Evolutionary conservation across 2,888 invertebrate species (phyloP).

Genomic region (Tortrix viridana): DNA sequence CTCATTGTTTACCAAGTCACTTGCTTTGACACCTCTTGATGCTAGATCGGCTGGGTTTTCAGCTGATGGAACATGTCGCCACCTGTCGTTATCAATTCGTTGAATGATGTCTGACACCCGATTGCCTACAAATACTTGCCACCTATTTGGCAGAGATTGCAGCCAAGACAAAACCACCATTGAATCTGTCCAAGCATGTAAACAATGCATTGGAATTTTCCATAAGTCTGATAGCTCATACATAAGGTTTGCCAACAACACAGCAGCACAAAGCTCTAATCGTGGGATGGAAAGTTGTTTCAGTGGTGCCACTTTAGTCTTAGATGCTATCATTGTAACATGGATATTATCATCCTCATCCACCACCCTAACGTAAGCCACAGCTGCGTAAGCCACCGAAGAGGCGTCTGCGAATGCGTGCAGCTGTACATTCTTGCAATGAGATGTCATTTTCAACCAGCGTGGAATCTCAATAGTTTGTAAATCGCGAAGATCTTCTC

Average conservation of each 20-base stretch:
- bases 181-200: conserved; percentile 37
- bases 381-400: background rate
- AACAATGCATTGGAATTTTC: conserved; percentile 21
- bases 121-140: conserved; percentile 17
- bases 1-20: conserved; percentile 15
- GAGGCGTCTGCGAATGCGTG: conserved; percentile 45
- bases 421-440: conserved; percentile 29
- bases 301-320: conserved; percentile 42
- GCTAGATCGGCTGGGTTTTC: conserved; percentile 13
- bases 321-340: too few species aligned
- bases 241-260: conserved; percentile 36
- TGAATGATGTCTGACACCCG: conserved; percentile 16
- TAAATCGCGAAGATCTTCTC: conserved; percentile 22
- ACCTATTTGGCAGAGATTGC: conserved; percentile 22
- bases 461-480: conserved; percentile 32
- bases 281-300: conserved; percentile 42
- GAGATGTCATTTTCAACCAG: conserved; percentile 26
- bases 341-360: too few species aligned
- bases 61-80: conserved; percentile 37
- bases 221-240: conserved; percentile 32
- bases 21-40: conserved; percentile 8
- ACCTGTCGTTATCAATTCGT: conserved; percentile 29
- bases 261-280: conserved; percentile 44
- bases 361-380: too few species aligned
- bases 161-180: conserved; percentile 33